Evolutionary conservation across 1,140 invertebrate species (phyloP).

Genomic region (Pseudomyrmex gracilis): DNA sequence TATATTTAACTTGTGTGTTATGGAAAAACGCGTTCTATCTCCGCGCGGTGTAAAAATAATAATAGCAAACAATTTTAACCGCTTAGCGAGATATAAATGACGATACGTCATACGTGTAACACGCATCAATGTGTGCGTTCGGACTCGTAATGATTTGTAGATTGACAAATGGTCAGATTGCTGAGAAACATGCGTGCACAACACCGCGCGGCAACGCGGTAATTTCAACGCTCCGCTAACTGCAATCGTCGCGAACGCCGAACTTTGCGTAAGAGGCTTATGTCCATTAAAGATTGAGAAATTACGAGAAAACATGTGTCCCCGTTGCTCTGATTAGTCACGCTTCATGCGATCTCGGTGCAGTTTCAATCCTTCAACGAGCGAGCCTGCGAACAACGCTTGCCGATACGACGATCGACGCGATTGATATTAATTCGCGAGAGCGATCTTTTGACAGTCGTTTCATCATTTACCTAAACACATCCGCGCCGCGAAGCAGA

Average conservation of each 20-base stretch:
- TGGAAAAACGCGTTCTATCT: no score
- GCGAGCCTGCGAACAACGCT: no score
- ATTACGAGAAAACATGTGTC: no score
- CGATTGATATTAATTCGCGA: slow-evolving; percentile 49
- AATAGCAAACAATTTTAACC: no score
- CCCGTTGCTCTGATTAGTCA: no score
- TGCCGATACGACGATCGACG: background rate
- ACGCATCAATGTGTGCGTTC: background rate
- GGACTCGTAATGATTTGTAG: background rate
- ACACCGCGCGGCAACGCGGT: slow-evolving; percentile 3
- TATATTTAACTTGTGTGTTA: no score
- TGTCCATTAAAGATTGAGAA: no score
- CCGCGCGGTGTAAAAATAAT: no score
- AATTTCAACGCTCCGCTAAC: slow-evolving; percentile 51
- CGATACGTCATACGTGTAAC: background rate
- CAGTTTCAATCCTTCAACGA: no score
- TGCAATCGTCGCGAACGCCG: background rate
- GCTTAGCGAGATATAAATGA: no score
- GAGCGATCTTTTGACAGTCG: slow-evolving; percentile 42
- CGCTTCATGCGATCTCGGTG: no score
- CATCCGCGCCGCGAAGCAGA: slow-evolving; percentile 48
- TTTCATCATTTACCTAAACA: slow-evolving; percentile 55
- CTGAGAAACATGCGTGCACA: background rate
- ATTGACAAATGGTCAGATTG: background rate
- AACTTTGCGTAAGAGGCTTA: slow-evolving; percentile 7